Evolutionary conservation across 2,113 vertebrate genomes (phyloP), one percentile per base, ranked within the genome.

Genomic region (Hemichromis elongatus): DNA sequence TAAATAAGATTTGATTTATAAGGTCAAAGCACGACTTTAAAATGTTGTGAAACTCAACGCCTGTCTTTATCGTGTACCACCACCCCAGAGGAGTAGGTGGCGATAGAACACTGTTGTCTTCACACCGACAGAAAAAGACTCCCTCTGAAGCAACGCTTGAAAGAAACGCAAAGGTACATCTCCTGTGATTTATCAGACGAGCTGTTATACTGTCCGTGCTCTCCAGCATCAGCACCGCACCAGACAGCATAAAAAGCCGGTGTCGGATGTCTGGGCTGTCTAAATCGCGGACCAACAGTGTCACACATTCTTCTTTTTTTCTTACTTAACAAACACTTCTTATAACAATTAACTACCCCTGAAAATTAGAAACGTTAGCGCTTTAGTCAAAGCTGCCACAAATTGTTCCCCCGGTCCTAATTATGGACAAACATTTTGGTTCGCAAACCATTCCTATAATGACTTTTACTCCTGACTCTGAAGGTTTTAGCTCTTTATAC

Each of bases 261-360:
- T n/a, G n/a, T n/a, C n/a, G n/a, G n/a, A n/a, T n/a, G n/a, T n/a
- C 57, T 35, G 30, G 0, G 30, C 3, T 61, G 19, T 61, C 57
- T 0, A 59, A 33, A 59, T 33, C 16, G 33, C 0, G 0, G 56
- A 59, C 3, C 18, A 61, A 19, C 16, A 61, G 0, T 61, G 0
- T 1, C 57, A 16, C 30, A 19, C 0, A 61, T 61, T 61, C 33
- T 61, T 35, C 30, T 0, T 1, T 33, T 7, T 61, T 35, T 33
- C 4, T 61, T 35, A 61, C 16, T 61, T 61, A 0, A 4, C 18
- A 61, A 61, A 61, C 57, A 19, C 30, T 61, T 33, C 57, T 33
- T 61, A 19, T 61, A 19, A n/a, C n/a, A n/a, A n/a, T n/a, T n/a
- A n/a, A n/a, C n/a, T n/a, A n/a, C n/a, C n/a, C n/a, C n/a, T n/a